Percentiles rank a stretch among this genome's conserved stretches.
These are phyloP conservation scores for Tipula unca DNA, from an alignment of 2,888 invertebrate genomes.

Conservation along the genomic window DNA sequence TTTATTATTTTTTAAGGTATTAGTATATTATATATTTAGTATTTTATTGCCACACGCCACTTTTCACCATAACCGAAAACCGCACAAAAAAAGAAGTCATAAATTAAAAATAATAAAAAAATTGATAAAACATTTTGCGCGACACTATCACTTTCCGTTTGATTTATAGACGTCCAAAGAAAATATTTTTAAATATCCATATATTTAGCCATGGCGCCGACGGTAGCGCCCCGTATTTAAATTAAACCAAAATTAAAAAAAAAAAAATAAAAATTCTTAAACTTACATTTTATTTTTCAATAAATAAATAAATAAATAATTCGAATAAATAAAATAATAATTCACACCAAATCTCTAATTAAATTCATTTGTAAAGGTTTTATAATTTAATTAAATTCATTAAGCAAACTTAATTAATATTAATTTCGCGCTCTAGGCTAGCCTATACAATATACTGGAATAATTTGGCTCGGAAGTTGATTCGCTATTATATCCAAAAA, in stretches of 20 bases:
- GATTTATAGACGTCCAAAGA: not conserved
- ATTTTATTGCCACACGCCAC: constrained; percentile 8
- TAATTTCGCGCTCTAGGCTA: not conserved
- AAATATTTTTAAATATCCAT: not conserved
- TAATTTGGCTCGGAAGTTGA: not conserved
- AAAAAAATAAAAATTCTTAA: not conserved
- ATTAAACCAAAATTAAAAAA: not conserved
- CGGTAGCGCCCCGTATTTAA: not conserved
- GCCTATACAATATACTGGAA: not conserved
- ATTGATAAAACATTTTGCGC: not conserved
- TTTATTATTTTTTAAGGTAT: not conserved
- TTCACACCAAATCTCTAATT: not conserved
- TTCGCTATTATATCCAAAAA: not conserved
- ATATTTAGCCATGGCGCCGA: not conserved
- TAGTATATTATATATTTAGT: not conserved
- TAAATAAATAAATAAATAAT: not conserved
- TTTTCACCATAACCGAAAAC: not conserved
- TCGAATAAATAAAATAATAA: not conserved
- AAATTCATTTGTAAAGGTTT: not conserved
- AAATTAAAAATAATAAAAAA: not conserved
- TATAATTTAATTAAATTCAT: not conserved
- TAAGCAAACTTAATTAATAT: not conserved
- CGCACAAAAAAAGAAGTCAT: constrained; percentile 1
- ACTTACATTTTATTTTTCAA: not conserved
- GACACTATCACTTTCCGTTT: not conserved